phyloP scores from a whole-genome alignment of 2,888 invertebrate species.

The Muscina levida region DNA sequence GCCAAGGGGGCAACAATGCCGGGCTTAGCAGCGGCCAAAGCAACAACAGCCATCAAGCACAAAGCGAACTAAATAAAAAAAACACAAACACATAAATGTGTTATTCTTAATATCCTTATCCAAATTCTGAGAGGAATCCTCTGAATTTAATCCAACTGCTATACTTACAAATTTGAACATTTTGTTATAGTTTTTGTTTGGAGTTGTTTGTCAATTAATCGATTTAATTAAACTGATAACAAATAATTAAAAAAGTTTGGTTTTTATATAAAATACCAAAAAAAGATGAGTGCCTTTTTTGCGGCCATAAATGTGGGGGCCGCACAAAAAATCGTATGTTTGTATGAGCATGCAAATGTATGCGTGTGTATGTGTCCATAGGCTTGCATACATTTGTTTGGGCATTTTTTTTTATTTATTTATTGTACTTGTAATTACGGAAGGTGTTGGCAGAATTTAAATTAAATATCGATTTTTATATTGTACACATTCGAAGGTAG shows the following conservation, averaged over 20 bases:
- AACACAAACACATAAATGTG: conserved; percentile 7
- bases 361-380: conserved; percentile 12
- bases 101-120: background rate
- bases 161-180: conserved; percentile 69
- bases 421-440: conserved; percentile 32
- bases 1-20: conserved; percentile 68
- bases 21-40: conserved; percentile 68
- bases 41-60: conserved; percentile 68
- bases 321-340: too few relatives aligned
- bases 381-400: conserved; percentile 12
- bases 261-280: conserved; percentile 54
- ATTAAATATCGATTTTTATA: conserved; percentile 51
- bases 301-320: conserved; percentile 26
- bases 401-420: conserved; percentile 25
- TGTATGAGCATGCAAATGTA: conserved; percentile 52
- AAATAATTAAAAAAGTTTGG: conserved; percentile 10
- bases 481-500: conserved; percentile 20
- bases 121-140: too few relatives aligned
- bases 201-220: conserved; percentile 25
- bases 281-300: conserved; percentile 27
- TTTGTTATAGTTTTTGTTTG: conserved; percentile 36
- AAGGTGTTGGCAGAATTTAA: conserved; percentile 56
- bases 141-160: background rate
- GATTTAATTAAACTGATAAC: conserved; percentile 57
- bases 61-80: conserved; percentile 63